Evolutionary conservation across 2,797 vertebrate genomes (phyloP).

Genomic region (Sebastiscus albofasciatus): DNA sequence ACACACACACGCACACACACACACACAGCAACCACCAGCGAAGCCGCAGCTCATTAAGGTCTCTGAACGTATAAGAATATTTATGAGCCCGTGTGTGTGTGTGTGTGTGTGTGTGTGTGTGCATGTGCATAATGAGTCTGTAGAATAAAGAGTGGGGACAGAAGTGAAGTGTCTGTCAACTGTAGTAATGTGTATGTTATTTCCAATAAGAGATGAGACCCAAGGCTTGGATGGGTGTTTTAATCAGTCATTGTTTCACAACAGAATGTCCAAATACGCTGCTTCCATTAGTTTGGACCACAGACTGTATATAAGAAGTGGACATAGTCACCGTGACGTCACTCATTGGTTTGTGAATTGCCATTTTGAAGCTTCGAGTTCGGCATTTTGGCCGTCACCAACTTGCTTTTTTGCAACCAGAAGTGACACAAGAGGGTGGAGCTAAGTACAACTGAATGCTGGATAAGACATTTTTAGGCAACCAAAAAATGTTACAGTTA

Average conservation of each 20-base stretch:
- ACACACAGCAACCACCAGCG: neutral
- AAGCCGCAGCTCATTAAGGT: constrained; percentile 44
- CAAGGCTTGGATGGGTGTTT: neutral
- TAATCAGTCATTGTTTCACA: neutral
- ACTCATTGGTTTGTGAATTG: too few relatives aligned
- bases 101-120: neutral
- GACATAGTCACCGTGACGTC: too few relatives aligned
- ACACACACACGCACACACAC: neutral
- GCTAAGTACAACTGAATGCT: too few relatives aligned
- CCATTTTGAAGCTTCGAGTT: too few relatives aligned
- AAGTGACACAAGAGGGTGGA: too few relatives aligned
- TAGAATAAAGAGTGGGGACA: neutral
- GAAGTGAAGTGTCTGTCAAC: constrained; percentile 1
- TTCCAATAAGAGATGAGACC: neutral
- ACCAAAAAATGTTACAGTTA: too few relatives aligned
- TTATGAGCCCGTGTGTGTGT: constrained; percentile 9
- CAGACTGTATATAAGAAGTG: too few relatives aligned
- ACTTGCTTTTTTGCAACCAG: too few relatives aligned
- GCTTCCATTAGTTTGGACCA: neutral
- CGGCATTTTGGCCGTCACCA: too few relatives aligned
- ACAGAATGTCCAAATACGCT: neutral
- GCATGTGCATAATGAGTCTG: neutral
- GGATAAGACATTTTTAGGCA: too few relatives aligned
- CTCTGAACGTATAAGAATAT: constrained; percentile 36
- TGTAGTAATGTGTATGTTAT: constrained; percentile 11